A percentile compares a stretch with the other conserved stretches of the same genome.
These are phyloP conservation scores for Carposina sasakii DNA, from an alignment of 1,140 invertebrate species.

Conservation along the genomic window DNA sequence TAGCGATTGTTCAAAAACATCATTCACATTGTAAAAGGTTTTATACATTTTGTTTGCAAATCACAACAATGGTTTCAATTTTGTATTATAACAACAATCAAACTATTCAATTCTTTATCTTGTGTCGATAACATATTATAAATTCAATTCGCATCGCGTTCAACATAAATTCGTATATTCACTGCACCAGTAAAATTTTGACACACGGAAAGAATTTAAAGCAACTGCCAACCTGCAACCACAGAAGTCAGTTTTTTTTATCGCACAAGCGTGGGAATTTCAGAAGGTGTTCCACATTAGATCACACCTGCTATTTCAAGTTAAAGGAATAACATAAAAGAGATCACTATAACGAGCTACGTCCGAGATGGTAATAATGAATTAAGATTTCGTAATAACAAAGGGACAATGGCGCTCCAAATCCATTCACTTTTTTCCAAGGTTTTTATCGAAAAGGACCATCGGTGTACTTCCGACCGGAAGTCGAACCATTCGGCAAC, in stretches of 20 bases:
- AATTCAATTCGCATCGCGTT: conserved; percentile 16
- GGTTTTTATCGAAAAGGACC: conserved; percentile 37
- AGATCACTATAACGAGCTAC: conserved; percentile 43
- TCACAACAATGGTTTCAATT: no score
- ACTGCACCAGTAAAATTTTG: conserved; percentile 23
- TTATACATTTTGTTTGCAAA: no score
- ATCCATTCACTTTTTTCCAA: conserved; percentile 41
- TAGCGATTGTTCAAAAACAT: no score
- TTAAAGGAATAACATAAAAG: conserved; percentile 16
- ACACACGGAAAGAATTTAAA: conserved; percentile 30
- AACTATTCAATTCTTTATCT: no score
- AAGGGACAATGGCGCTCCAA: conserved; percentile 48
- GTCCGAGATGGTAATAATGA: conserved; percentile 53
- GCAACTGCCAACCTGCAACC: conserved; percentile 25
- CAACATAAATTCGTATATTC: conserved; percentile 27
- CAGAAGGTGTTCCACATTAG: conserved; percentile 39
- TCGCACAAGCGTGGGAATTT: conserved; percentile 38
- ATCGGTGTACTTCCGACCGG: conserved; percentile 66
- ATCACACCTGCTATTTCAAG: conserved; percentile 39
- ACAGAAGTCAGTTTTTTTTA: conserved; percentile 11
- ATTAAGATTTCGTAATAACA: conserved; percentile 32
- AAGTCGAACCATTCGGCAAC: conserved; percentile 61
- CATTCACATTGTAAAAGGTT: no score
- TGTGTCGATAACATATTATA: no score
- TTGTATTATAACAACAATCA: no score